Evolutionary conservation across 2,113 vertebrate species (phyloP).

Genomic region (Rutilus rutilus): DNA sequence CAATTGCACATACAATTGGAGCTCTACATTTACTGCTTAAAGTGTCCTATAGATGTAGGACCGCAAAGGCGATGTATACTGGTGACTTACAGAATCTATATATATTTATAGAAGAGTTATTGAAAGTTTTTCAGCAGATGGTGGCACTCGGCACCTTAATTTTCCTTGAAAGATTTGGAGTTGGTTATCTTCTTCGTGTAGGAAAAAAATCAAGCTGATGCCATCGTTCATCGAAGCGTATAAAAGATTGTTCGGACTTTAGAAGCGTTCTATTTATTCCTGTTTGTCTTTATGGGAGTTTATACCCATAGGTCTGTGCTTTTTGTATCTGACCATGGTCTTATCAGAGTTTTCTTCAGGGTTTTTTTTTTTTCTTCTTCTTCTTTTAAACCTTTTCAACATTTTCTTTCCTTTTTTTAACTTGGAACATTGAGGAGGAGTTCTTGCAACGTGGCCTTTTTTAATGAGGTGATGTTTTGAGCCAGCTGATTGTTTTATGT

Average conservation of each 20-base stretch:
- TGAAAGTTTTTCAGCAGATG: slow-evolving; percentile 45
- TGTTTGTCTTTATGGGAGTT: slow-evolving; percentile 68
- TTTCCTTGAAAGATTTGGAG: slow-evolving; percentile 58
- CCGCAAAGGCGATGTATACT: neutral
- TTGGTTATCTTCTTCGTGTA: slow-evolving; percentile 59
- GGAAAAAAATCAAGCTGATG: slow-evolving; percentile 63
- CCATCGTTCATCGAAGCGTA: slow-evolving; percentile 56
- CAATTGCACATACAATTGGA: slow-evolving; percentile 25
- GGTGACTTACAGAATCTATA: slow-evolving; percentile 23
- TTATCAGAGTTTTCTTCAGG: slow-evolving; percentile 54
- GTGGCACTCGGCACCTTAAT: slow-evolving; percentile 69
- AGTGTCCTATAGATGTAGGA: slow-evolving; percentile 29
- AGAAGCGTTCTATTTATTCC: slow-evolving; percentile 73
- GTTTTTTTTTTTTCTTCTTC: neutral
- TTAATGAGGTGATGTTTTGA: slow-evolving; percentile 62
- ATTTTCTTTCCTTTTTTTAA: slow-evolving; percentile 66
- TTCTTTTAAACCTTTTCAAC: slow-evolving; percentile 60
- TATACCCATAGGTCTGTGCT: slow-evolving; percentile 61
- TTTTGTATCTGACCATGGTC: slow-evolving; percentile 68
- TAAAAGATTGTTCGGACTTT: slow-evolving; percentile 40
- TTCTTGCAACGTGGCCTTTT: slow-evolving; percentile 69
- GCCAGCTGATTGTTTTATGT: slow-evolving; percentile 66
- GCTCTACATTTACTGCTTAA: slow-evolving; percentile 26
- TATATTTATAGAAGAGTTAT: slow-evolving; percentile 40
- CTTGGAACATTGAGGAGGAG: slow-evolving; percentile 72